phyloP scores from a whole-genome alignment of 2,113 vertebrate genomes.

The Zapornia atra region DNA sequence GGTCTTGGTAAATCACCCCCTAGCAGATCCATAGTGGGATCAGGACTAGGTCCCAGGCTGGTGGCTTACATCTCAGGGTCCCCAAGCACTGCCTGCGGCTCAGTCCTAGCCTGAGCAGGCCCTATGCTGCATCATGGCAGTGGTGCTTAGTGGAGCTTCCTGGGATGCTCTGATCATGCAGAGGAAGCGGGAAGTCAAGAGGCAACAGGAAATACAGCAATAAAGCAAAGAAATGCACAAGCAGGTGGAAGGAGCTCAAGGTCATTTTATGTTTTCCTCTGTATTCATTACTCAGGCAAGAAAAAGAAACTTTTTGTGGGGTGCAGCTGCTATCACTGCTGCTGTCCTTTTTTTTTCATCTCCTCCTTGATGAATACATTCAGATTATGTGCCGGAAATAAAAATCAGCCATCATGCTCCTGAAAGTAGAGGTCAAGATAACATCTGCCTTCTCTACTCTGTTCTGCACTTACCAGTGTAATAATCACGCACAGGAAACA shows the following conservation, averaged over 20 bases:
- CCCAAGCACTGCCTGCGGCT: not conserved
- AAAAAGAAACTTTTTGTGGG: not conserved
- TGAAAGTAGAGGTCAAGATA: constrained; percentile 35
- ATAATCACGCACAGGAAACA: not conserved
- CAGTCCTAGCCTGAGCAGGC: accelerated
- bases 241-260: not conserved
- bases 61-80: not conserved
- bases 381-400: constrained; percentile 32
- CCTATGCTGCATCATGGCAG: accelerated
- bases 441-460: constrained; percentile 26
- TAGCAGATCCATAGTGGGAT: accelerated
- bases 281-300: not conserved
- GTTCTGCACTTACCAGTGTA: not conserved
- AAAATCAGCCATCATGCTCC: not conserved
- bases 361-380: not conserved
- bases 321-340: constrained; percentile 9
- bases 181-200: not conserved
- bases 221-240: not conserved
- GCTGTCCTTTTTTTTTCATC: not conserved
- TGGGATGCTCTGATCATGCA: not conserved
- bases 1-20: not conserved
- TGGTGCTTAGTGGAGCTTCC: not conserved
- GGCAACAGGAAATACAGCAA: not conserved
- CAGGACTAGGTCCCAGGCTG: not conserved
- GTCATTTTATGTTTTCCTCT: not conserved